A percentile compares a stretch with the other conserved stretches of the same genome.
Conservation (phyloP, 2,797 vertebrate species). For the Tamandua tetradactyla region DNA sequence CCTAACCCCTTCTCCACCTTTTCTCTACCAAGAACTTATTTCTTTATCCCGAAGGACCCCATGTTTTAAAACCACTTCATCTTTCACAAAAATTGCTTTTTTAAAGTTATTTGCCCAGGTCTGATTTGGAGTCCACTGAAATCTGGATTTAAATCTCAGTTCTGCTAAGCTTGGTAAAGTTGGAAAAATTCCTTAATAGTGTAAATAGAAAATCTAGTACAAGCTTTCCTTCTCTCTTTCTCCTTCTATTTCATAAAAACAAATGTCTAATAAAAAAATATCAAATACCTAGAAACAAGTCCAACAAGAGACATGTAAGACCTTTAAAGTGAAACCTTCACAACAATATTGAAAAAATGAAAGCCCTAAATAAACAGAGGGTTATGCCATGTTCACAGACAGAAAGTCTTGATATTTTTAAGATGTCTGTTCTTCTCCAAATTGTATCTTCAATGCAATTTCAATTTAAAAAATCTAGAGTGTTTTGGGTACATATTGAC, state of each 20-base stretch:
- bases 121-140: conserved; percentile 13
- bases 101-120: conserved; percentile 33
- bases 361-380: background rate
- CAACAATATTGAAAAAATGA: background rate
- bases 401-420: background rate
- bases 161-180: conserved; percentile 17
- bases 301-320: background rate
- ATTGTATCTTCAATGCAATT: conserved; percentile 22
- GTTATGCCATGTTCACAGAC: background rate
- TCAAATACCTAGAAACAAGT: background rate
- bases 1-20: background rate
- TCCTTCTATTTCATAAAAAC: conserved; percentile 30
- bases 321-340: background rate
- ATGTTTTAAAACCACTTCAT: background rate
- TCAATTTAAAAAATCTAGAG: background rate
- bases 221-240: background rate
- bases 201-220: background rate
- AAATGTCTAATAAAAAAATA: conserved; percentile 26
- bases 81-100: background rate
- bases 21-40: background rate
- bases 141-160: conserved; percentile 6
- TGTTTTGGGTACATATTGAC: background rate
- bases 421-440: background rate
- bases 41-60: background rate
- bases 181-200: background rate